A percentile compares a stretch with the other conserved stretches of the same genome.
phyloP scores from a whole-genome alignment of 2,888 invertebrate species.

The Panorpa germanica region DNA sequence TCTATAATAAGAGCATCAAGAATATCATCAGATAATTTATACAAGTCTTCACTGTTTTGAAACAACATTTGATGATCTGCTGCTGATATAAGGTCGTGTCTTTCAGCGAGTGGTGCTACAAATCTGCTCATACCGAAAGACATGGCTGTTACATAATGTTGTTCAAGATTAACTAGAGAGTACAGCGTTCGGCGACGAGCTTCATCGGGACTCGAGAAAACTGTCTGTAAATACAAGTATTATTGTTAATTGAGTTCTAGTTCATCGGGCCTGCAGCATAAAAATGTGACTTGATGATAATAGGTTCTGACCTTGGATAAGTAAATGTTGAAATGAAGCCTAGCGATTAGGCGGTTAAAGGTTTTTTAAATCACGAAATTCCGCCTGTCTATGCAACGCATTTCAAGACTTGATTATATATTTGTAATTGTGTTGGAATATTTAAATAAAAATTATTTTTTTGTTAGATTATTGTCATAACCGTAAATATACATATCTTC shows the following conservation, averaged over 20 bases:
- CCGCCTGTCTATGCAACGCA: too few species aligned
- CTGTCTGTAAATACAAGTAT: conserved; percentile 10
- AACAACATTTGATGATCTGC: conserved; percentile 63
- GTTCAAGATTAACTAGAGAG: conserved; percentile 56
- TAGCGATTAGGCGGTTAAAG: too few species aligned
- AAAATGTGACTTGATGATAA: too few species aligned
- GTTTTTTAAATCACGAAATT: too few species aligned
- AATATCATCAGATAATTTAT: conserved; percentile 54
- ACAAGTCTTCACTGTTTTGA: conserved; percentile 70
- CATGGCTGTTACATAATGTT: conserved; percentile 56
- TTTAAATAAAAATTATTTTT: conserved; percentile 7
- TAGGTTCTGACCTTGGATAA: too few species aligned
- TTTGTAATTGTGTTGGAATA: too few species aligned
- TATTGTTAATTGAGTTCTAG: too few species aligned
- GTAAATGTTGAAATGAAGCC: too few species aligned
- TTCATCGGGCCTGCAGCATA: too few species aligned
- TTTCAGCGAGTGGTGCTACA: conserved; percentile 52
- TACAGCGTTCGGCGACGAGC: conserved; percentile 49
- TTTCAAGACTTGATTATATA: too few species aligned
- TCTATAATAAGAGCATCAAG: conserved; percentile 53
- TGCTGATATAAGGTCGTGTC: conserved; percentile 55
- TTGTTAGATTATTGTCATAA: conserved; percentile 4
- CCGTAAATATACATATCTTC: conserved; percentile 2
- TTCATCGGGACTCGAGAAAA: conserved; percentile 28
- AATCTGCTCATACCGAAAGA: conserved; percentile 66